phyloP scores from a whole-genome alignment of 2,888 invertebrate genomes.

The Norana najaformis region DNA sequence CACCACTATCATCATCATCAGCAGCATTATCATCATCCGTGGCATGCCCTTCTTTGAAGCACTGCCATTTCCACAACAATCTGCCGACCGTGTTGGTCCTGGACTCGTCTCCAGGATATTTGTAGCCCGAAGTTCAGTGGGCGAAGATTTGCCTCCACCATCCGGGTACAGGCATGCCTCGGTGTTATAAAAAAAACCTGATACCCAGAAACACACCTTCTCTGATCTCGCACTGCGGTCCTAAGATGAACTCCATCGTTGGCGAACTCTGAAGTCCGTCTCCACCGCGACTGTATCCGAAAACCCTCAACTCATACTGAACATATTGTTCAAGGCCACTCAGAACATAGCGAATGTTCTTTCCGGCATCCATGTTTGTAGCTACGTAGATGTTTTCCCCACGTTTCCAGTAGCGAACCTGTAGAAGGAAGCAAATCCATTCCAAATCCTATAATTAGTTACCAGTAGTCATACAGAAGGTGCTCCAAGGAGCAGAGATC shows the following conservation, averaged over 20 bases:
- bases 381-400: slow-evolving; percentile 93
- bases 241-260: slow-evolving; percentile 46
- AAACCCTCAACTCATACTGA: slow-evolving; percentile 84
- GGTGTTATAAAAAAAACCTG: not conserved
- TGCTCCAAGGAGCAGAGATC: too few species aligned
- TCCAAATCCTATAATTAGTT: too few species aligned
- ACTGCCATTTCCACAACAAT: too few species aligned
- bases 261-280: slow-evolving; percentile 97
- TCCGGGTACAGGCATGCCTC: too few species aligned
- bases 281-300: slow-evolving; percentile 91
- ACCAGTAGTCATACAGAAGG: too few species aligned
- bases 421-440: slow-evolving; percentile 26
- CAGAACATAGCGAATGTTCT: slow-evolving; percentile 71
- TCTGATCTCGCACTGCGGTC: slow-evolving; percentile 27
- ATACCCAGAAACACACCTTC: slow-evolving; percentile 13
- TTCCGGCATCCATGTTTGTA: slow-evolving; percentile 74
- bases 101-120: too few species aligned
- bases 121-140: too few species aligned
- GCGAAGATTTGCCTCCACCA: too few species aligned
- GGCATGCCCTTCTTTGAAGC: too few species aligned
- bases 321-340: slow-evolving; percentile 76
- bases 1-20: too few species aligned
- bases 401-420: slow-evolving; percentile 90
- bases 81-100: too few species aligned
- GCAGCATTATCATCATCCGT: too few species aligned